Conservation (phyloP, 2,888 invertebrate species). For the Drosophila pseudotalamancana region DNA sequence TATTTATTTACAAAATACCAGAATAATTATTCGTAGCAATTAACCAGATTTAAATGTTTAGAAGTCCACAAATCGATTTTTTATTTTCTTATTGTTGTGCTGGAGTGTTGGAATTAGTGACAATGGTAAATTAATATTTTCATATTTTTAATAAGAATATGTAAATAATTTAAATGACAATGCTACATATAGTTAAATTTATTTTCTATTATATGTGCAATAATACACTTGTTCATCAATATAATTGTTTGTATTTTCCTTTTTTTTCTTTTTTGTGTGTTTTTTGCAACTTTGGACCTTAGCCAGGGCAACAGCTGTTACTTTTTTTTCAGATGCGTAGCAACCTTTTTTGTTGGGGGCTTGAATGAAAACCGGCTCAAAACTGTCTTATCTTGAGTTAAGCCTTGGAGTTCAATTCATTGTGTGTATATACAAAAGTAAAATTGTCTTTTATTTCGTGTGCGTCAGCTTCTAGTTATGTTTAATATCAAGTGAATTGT, state of each 20-base stretch:
- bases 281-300: constrained; percentile 3
- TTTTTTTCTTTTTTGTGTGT: not conserved
- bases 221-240: not conserved
- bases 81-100: too few relatives aligned
- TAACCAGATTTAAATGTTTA: not conserved
- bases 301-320: constrained; percentile 23
- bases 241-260: not conserved
- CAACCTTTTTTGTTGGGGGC: constrained; percentile 16
- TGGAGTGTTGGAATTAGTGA: too few relatives aligned
- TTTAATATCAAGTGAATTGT: too few relatives aligned
- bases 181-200: not conserved
- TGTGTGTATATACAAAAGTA: not conserved
- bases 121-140: too few relatives aligned
- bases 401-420: not conserved
- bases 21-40: too few relatives aligned
- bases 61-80: not conserved
- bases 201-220: not conserved
- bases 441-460: too few relatives aligned
- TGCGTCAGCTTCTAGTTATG: too few relatives aligned
- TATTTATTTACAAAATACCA: not conserved
- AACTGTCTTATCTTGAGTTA: not conserved
- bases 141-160: too few relatives aligned
- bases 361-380: constrained; percentile 9
- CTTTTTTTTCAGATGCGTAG: constrained; percentile 9
- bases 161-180: too few relatives aligned